Base-by-base conservation (phyloP, 2,113 vertebrate species). In the Podarcis muralis region DNA sequence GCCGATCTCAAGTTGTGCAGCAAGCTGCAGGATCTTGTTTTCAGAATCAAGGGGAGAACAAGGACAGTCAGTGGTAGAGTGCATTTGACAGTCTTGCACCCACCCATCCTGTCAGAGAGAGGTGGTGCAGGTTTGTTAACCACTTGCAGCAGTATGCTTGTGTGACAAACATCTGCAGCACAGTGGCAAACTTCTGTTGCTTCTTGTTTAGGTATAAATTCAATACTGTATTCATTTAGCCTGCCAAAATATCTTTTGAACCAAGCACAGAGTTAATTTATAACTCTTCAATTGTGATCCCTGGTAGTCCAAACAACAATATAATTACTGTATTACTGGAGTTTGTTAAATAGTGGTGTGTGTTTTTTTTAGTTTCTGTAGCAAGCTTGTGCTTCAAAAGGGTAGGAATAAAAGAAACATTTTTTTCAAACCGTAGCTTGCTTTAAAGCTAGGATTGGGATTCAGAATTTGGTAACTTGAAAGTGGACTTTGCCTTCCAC, bases 61-160 rank as follows among this genome's bases (percentile, higher is more conserved):
- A 89, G 92, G 94, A 85, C 93, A 92, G 92, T 9, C 84, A 89
- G 91, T 78, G 35, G 88, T 78, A 32, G 25, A 92, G 65, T 79
- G 12, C 78, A 57, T 87, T 25, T 92, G 89, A 86, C 80, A 90
- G 91, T 68, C 53, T 25, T 75, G 91, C 40, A 92, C 90, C 94
- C 94, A 92, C 93, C 95, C 94, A 95, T 96, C 94, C 95, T 94
- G 94, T 95, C 93, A 84, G 16, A 77, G 22, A 92, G 92, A 81
- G 27, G 62, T 68, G 93, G 68, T 89, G 91, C 85, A 93, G 93
- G 90, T 92, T 35, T 0, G 85, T 93, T 84, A 84, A 83, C 53
- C 30, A 22, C 68, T 74, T 74, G 30, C 59, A 81, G 71, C 48
- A 79, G 62, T 30, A 3, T 90, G 57, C 53, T 18, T 83, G 32